Conservation (phyloP, 2,113 vertebrate species). For the Hippocampus comes region DNA sequence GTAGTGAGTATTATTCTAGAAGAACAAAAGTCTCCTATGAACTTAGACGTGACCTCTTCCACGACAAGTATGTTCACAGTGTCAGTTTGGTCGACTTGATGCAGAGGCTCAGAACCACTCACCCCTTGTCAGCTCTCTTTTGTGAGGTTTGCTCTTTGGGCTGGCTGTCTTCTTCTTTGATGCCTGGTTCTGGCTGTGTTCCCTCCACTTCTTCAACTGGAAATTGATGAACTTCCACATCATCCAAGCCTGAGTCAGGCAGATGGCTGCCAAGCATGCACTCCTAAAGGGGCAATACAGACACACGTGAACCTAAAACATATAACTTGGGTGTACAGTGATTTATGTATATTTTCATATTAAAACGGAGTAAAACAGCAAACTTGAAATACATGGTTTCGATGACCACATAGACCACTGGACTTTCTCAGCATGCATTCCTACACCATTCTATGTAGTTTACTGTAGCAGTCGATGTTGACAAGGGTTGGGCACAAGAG, state of each 20-base stretch:
- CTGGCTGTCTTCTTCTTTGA: conserved; percentile 73
- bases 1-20: too few relatives aligned
- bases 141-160: conserved; percentile 74
- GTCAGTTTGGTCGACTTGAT: not conserved
- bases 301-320: not conserved
- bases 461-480: not conserved
- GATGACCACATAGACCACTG: not conserved
- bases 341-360: not conserved
- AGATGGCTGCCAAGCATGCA: conserved; percentile 79
- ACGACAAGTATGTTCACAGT: not conserved
- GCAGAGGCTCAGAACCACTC: conserved; percentile 30
- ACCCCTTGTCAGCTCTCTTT: conserved; percentile 73
- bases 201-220: conserved; percentile 83
- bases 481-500: not conserved
- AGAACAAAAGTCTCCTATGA: too few relatives aligned
- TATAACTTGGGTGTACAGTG: not conserved
- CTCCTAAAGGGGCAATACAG: conserved; percentile 60
- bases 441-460: too few relatives aligned
- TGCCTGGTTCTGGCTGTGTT: conserved; percentile 77
- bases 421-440: not conserved
- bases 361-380: not conserved
- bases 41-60: not conserved
- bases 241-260: conserved; percentile 85
- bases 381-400: not conserved
- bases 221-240: conserved; percentile 88